Percentiles rank a stretch among this genome's conserved stretches.
Conservation (phyloP, 2,888 invertebrate species). For the Pegoplata infirma region DNA sequence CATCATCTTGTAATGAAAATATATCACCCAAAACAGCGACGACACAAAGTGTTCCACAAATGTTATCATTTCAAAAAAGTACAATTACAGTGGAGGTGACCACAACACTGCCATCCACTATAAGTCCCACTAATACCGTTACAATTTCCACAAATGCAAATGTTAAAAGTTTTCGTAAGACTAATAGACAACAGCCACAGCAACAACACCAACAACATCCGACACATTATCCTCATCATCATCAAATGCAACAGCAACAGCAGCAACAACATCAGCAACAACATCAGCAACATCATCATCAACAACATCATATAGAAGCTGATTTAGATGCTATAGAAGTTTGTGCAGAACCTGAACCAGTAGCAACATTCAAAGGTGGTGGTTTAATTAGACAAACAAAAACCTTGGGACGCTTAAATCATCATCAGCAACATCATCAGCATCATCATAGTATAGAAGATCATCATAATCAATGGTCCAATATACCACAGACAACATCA, state of each 20-base stretch:
- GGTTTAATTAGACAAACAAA: slow-evolving; percentile 63
- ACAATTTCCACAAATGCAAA: slow-evolving; percentile 30
- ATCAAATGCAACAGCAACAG: no score
- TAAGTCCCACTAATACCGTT: slow-evolving; percentile 42
- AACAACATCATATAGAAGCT: slow-evolving; percentile 65
- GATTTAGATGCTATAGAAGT: slow-evolving; percentile 77
- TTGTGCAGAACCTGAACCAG: slow-evolving; percentile 73
- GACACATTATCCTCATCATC: no score
- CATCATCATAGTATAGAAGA: slow-evolving; percentile 48
- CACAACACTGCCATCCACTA: slow-evolving; percentile 39
- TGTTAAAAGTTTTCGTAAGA: slow-evolving; percentile 55
- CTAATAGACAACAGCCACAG: slow-evolving; percentile 38
- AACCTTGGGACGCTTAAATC: slow-evolving; percentile 61
- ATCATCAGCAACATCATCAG: slow-evolving; percentile 52
- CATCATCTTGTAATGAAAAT: slow-evolving; percentile 38
- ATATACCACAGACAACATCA: slow-evolving; percentile 66
- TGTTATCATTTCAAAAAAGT: slow-evolving; percentile 34
- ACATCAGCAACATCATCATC: slow-evolving; percentile 55
- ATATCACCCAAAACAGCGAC: not conserved
- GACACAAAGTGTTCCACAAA: slow-evolving; percentile 24
- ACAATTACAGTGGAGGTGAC: slow-evolving; percentile 46
- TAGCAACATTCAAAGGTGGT: slow-evolving; percentile 40
- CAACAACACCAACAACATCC: no score
- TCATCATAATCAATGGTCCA: slow-evolving; percentile 62
- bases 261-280: slow-evolving; percentile 41